These are phyloP conservation scores for Coptodon rendalli DNA, from an alignment of 2,113 vertebrate genomes.

Conservation along the genomic window DNA sequence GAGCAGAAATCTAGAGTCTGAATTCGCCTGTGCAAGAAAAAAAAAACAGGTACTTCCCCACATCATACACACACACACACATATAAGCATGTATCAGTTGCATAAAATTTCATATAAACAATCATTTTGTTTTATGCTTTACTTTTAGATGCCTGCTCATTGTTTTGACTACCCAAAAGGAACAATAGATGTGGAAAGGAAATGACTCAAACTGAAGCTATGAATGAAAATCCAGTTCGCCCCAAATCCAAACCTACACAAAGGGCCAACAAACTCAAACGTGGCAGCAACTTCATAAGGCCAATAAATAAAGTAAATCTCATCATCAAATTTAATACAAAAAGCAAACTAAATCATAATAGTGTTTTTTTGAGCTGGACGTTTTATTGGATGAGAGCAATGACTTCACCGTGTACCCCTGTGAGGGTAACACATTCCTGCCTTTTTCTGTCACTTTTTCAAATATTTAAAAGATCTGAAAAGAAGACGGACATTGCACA, in stretches of 20 bases:
- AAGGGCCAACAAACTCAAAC: background rate
- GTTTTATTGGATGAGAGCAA: background rate
- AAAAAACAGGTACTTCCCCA: background rate
- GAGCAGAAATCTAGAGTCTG: too few relatives aligned
- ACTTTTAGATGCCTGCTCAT: background rate
- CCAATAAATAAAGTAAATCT: background rate
- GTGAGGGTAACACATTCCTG: accelerated
- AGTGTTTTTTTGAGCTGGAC: background rate
- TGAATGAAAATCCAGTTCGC: background rate
- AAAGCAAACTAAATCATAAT: background rate
- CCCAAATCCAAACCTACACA: background rate
- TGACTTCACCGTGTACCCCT: background rate
- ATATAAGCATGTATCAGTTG: background rate
- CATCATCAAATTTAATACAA: background rate
- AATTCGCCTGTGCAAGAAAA: too few relatives aligned
- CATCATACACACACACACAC: background rate
- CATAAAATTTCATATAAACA: background rate
- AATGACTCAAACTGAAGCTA: background rate
- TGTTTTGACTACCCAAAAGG: background rate
- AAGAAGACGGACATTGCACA: accelerated
- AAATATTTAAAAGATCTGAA: background rate
- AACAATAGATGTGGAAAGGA: background rate
- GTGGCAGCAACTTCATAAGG: background rate
- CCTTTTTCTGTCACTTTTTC: background rate
- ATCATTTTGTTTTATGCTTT: background rate